Percentiles rank a stretch among this genome's conserved stretches.
Conservation (phyloP, 2,888 invertebrate genomes). For the Ochlodes sylvanus region DNA sequence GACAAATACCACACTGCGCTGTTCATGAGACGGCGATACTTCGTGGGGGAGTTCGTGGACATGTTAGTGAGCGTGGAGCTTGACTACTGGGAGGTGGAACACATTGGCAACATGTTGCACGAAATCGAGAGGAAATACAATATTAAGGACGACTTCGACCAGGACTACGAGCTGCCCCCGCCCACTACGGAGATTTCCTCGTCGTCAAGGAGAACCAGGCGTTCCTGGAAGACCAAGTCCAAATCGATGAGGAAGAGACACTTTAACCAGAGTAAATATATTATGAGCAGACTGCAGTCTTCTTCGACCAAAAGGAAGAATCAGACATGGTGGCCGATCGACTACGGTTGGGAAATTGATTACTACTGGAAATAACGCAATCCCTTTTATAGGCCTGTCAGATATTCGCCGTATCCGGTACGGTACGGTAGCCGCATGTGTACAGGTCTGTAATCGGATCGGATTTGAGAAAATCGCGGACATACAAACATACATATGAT, state of each 20-base stretch:
- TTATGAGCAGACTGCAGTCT: no score
- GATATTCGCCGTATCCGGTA: no score
- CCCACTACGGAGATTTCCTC: not conserved
- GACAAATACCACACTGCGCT: slow-evolving; percentile 51
- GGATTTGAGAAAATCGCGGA: no score
- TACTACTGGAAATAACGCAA: slow-evolving; percentile 45
- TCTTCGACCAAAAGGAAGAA: not conserved
- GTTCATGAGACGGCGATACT: slow-evolving; percentile 13
- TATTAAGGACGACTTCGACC: slow-evolving; percentile 1
- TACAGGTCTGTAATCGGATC: no score
- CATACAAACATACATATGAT: no score
- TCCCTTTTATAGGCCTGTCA: no score
- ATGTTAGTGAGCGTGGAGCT: slow-evolving; percentile 47
- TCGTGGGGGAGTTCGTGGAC: slow-evolving; percentile 41
- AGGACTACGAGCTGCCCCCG: not conserved
- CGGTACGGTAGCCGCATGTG: no score
- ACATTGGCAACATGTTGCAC: slow-evolving; percentile 54
- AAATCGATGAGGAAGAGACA: not conserved
- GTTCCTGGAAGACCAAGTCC: not conserved
- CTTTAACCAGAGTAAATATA: no score
- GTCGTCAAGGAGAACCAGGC: not conserved
- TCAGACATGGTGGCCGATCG: slow-evolving; percentile 50
- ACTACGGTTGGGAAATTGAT: slow-evolving; percentile 58
- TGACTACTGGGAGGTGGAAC: slow-evolving; percentile 51
- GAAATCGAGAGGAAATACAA: slow-evolving; percentile 54